Percentiles rank a stretch among this genome's conserved stretches.
Conservation (phyloP, 2,888 invertebrate genomes). For the Ormia ochracea region DNA sequence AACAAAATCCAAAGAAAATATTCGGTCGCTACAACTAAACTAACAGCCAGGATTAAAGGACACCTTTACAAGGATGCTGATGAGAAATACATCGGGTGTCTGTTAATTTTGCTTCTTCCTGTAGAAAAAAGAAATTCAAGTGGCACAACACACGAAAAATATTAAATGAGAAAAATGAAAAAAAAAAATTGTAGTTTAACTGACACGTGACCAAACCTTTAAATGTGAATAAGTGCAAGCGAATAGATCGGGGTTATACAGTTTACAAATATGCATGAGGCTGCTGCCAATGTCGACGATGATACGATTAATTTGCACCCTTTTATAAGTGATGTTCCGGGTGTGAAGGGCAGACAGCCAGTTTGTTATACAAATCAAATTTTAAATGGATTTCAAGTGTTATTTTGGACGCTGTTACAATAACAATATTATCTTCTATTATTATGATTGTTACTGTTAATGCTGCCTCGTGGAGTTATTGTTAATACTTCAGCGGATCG, state of each 20-base stretch:
- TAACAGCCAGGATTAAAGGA: conserved; percentile 33
- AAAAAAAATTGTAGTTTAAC: conserved; percentile 42
- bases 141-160: conserved; percentile 34
- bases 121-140: conserved; percentile 40
- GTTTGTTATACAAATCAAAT: conserved; percentile 55
- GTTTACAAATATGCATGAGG: conserved; percentile 8
- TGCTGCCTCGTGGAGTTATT: conserved; percentile 16
- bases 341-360: not conserved
- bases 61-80: conserved; percentile 46
- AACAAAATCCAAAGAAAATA: conserved; percentile 61
- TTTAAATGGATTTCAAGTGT: conserved; percentile 63
- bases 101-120: conserved; percentile 6
- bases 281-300: conserved; percentile 31
- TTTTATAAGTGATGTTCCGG: conserved; percentile 26
- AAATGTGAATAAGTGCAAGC: conserved; percentile 20
- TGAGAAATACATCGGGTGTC: conserved; percentile 15
- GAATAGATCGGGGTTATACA: conserved; percentile 32
- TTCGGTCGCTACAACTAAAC: not conserved
- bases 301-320: conserved; percentile 62
- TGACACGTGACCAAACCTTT: conserved; percentile 56
- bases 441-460: conserved; percentile 41
- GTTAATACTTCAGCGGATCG: conserved; percentile 11
- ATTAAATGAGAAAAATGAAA: conserved; percentile 26
- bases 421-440: conserved; percentile 46
- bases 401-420: conserved; percentile 49